Evolutionary conservation across 2,888 invertebrate genomes (phyloP).

Genomic region (Orgyia antiqua): DNA sequence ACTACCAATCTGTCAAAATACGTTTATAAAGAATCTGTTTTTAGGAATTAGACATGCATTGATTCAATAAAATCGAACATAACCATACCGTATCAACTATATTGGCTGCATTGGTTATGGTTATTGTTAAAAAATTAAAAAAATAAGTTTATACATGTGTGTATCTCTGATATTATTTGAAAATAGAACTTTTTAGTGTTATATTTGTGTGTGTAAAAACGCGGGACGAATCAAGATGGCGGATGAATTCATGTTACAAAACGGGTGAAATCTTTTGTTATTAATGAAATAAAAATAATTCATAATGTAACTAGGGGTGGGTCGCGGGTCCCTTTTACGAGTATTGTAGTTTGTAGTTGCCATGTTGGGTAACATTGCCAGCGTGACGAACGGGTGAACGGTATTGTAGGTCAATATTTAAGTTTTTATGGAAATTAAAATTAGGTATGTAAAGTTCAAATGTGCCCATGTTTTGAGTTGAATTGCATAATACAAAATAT

Average conservation of each 20-base stretch:
- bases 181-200: conserved; percentile 13
- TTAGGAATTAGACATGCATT: conserved; percentile 38
- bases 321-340: conserved; percentile 41
- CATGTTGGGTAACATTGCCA: conserved; percentile 66
- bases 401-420: conserved; percentile 21
- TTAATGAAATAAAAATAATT: conserved; percentile 72
- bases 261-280: conserved; percentile 75
- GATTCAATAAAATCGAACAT: conserved; percentile 31
- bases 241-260: conserved; percentile 74
- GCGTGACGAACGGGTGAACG: conserved; percentile 51
- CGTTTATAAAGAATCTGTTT: conserved; percentile 28
- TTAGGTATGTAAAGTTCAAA: conserved; percentile 3
- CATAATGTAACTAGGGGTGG: conserved; percentile 50
- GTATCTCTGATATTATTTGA: conserved; percentile 6
- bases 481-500: no score
- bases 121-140: conserved; percentile 41
- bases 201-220: conserved; percentile 24
- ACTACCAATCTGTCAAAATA: conserved; percentile 48
- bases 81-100: conserved; percentile 33
- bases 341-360: conserved; percentile 35
- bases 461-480: no score
- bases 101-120: conserved; percentile 49
- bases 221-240: conserved; percentile 53
- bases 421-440: conserved; percentile 6
- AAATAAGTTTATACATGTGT: conserved; percentile 21